Conservation (phyloP, 1,140 invertebrate species). For the Bactericera cockerelli region DNA sequence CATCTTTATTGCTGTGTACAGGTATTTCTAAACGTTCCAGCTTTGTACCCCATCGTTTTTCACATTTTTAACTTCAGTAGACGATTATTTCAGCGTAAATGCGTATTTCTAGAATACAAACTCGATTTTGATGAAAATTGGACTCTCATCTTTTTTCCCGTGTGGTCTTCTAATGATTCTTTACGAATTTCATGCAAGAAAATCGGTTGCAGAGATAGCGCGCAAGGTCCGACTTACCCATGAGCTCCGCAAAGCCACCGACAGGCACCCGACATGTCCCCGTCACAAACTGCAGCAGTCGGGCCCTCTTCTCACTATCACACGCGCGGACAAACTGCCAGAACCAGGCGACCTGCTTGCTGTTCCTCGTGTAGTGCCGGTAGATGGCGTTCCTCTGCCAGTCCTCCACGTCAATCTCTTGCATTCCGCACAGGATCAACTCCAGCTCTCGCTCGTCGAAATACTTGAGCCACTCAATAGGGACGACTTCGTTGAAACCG, state of each 20-base stretch:
- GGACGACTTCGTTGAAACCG: constrained; percentile 91
- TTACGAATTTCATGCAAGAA: too few relatives aligned
- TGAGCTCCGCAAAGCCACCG: constrained; percentile 92
- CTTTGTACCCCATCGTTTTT: too few relatives aligned
- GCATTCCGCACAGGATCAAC: constrained; percentile 90
- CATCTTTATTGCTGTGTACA: too few relatives aligned
- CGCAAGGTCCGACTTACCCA: too few relatives aligned
- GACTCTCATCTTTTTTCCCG: too few relatives aligned
- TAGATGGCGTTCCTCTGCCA: constrained; percentile 96
- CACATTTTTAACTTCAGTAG: too few relatives aligned
- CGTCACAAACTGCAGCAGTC: constrained; percentile 89
- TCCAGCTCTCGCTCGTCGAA: constrained; percentile 93
- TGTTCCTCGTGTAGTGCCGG: constrained; percentile 87
- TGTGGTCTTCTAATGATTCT: too few relatives aligned
- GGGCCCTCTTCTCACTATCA: constrained; percentile 84
- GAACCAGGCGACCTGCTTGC: constrained; percentile 53
- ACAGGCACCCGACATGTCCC: constrained; percentile 91
- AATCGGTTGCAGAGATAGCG: too few relatives aligned
- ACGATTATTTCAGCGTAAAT: too few relatives aligned
- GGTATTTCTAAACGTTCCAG: too few relatives aligned
- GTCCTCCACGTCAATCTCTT: constrained; percentile 97
- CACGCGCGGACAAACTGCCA: constrained; percentile 80
- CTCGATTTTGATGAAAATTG: too few relatives aligned
- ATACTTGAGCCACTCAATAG: constrained; percentile 90
- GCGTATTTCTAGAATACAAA: too few relatives aligned